Conservation (phyloP, 2,888 invertebrate species). For the Muschampia plurimacula region DNA sequence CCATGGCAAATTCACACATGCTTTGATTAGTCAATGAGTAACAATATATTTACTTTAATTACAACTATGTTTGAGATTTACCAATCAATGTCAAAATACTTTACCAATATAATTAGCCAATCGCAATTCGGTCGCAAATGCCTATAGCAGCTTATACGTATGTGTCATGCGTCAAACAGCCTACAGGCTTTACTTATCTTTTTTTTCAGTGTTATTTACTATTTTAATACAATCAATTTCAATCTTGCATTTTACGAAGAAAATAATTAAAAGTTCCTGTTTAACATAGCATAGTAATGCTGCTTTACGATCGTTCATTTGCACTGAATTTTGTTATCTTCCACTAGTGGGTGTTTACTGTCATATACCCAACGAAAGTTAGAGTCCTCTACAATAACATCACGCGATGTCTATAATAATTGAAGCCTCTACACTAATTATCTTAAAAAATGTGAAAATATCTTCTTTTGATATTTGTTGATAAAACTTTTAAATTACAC, state of each 20-base stretch:
- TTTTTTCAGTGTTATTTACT: too few species aligned
- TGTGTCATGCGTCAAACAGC: too few species aligned
- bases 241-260: not conserved
- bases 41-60: too few species aligned
- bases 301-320: not conserved
- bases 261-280: slow-evolving; percentile 15
- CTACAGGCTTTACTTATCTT: too few species aligned
- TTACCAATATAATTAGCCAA: too few species aligned
- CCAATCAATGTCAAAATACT: too few species aligned
- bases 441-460: not conserved
- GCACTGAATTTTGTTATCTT: slow-evolving; percentile 7
- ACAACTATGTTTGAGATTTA: too few species aligned
- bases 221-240: not conserved
- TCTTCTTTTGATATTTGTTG: not conserved
- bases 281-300: not conserved
- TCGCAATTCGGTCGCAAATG: too few species aligned
- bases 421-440: not conserved
- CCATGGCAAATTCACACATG: too few species aligned
- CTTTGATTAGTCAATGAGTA: too few species aligned
- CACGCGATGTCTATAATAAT: slow-evolving; percentile 1
- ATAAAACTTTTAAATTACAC: not conserved
- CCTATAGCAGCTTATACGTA: too few species aligned
- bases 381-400: not conserved
- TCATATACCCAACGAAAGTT: slow-evolving; percentile 18
- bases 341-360: slow-evolving; percentile 19